Conservation (phyloP, 2,888 invertebrate species). For the Spilarctia lutea region DNA sequence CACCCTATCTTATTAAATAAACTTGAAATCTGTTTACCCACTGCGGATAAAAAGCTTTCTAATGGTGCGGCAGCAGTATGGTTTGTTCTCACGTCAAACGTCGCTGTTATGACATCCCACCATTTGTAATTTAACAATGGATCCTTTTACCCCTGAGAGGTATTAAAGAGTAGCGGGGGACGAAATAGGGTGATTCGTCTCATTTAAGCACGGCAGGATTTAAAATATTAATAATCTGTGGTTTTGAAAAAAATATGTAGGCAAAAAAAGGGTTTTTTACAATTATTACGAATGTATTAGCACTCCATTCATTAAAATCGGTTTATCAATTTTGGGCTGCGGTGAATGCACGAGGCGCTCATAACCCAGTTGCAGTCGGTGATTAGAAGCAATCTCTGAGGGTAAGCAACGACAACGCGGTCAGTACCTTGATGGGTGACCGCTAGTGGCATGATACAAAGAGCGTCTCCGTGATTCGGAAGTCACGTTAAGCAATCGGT, state of each 20-base stretch:
- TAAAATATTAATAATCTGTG: background rate
- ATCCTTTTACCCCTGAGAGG: constrained; percentile 70
- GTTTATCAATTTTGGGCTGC: too few relatives aligned
- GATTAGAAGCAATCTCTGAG: too few relatives aligned
- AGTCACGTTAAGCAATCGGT: too few relatives aligned
- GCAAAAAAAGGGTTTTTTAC: too few relatives aligned
- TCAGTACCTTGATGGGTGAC: too few relatives aligned
- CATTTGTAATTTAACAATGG: constrained; percentile 84
- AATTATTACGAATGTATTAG: too few relatives aligned
- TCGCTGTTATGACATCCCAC: constrained; percentile 77
- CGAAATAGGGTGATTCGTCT: constrained; percentile 35
- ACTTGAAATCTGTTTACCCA: constrained; percentile 40
- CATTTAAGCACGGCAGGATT: background rate
- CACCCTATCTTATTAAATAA: constrained; percentile 1
- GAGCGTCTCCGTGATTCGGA: too few relatives aligned
- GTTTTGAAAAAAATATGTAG: background rate
- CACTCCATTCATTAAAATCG: too few relatives aligned
- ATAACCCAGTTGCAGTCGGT: too few relatives aligned
- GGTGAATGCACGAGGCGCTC: too few relatives aligned
- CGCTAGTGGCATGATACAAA: too few relatives aligned
- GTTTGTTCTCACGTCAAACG: constrained; percentile 82
- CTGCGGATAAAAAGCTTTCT: constrained; percentile 45
- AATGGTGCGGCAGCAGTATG: constrained; percentile 63
- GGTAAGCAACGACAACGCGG: too few relatives aligned
- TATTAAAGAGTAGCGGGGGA: constrained; percentile 68